Evolutionary conservation across 2,797 vertebrate genomes (phyloP), one percentile per base, ranked within the genome.

Genomic region (Octomys mimax): DNA sequence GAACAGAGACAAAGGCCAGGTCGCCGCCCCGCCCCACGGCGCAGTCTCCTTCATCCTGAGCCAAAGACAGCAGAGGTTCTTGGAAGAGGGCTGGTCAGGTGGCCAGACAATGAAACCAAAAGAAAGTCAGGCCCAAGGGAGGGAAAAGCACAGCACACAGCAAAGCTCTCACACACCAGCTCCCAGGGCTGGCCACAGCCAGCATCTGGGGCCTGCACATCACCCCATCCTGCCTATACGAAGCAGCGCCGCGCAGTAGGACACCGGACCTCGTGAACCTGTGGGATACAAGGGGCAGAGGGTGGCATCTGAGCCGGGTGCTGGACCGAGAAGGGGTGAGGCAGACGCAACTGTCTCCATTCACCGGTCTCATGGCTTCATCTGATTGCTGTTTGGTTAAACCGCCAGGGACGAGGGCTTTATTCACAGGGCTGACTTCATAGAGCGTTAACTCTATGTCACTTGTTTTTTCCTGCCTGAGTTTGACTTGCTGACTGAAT

Each of bases 311-410:
- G n/a, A 62, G 73, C 22, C 1, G 36, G 26, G 36, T 59, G 54
- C 22, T 64, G 54, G 49, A 78, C 31, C 21, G 12, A 70, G 49
- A 14, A 71, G 87, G 2, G 21, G 75, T n/a, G n/a, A 87, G 73
- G 46, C 19, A 62, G 79, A 81, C 13, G 11, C 79, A 64, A 84
- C 93, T 75, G 46, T 77, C 95, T 91, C 79, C 75, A 26, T 57
- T 83, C 61, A 81, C 42, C 90, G 86, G 96, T 97, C 96, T 91
- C 78, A 82, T 61, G 92, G 95, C 91, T 94, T 96, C 64, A 49
- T 89, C 83, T 93, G 71, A 93, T 89, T n/a, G 36, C 82, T 26
- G 70, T 77, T 94, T 83, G 28, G 73, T 62, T 68, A 94, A 84
- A 87, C 0, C 61, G 68, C 94, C 73, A 86, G 82, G 36, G 92